Conservation (phyloP, 2,797 vertebrate genomes). For the Sebastes diploproa region DNA sequence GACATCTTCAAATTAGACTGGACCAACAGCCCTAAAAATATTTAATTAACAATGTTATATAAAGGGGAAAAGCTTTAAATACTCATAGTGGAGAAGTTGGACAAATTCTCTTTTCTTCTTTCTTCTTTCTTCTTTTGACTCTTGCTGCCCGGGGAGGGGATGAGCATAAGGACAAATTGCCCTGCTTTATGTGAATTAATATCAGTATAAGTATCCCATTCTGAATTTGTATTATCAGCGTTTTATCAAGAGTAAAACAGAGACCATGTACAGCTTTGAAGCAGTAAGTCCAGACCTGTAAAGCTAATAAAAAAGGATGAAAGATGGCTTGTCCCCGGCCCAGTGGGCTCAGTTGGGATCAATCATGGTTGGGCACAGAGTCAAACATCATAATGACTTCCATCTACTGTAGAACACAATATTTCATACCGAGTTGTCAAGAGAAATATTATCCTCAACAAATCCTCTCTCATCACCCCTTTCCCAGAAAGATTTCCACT, state of each 20-base stretch:
- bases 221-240: not conserved
- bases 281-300: not conserved
- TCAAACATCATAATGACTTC: constrained; percentile 47
- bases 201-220: not conserved
- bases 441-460: constrained; percentile 52
- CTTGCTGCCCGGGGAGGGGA: not conserved
- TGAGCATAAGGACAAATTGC: not conserved
- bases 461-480: constrained; percentile 53
- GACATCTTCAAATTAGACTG: not conserved
- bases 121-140: not conserved
- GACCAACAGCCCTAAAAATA: not conserved
- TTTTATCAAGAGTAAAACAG: not conserved
- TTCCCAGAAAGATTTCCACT: constrained; percentile 71
- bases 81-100: not conserved
- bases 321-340: not conserved
- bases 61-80: not conserved
- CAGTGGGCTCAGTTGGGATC: constrained; percentile 14
- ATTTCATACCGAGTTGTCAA: constrained; percentile 26
- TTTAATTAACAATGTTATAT: not conserved
- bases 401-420: constrained; percentile 16
- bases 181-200: not conserved
- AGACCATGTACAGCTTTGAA: not conserved
- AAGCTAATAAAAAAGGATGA: constrained; percentile 14
- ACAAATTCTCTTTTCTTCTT: not conserved
- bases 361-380: constrained; percentile 7